phyloP scores from a whole-genome alignment of 2,888 invertebrate genomes.

The Cistogaster globosa region DNA sequence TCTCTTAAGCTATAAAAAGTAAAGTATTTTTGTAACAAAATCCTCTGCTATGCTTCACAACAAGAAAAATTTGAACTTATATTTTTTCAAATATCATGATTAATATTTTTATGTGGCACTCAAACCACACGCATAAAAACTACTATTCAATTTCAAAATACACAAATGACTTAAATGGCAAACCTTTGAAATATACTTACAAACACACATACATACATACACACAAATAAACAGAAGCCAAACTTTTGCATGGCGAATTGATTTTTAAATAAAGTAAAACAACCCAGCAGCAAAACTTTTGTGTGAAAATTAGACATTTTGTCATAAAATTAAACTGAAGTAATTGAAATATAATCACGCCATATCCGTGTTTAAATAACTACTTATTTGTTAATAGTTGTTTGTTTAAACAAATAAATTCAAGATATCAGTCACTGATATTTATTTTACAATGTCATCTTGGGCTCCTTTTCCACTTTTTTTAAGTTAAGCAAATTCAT shows the following conservation, averaged over 20 bases:
- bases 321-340: conserved; percentile 5
- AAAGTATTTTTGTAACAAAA: no score
- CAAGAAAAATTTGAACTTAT: no score
- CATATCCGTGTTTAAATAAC: conserved; percentile 51
- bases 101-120: conserved; percentile 4
- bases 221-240: conserved; percentile 3
- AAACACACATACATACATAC: background rate
- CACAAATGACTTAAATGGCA: conserved; percentile 40
- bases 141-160: no score
- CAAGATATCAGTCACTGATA: background rate
- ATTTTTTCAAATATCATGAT: no score
- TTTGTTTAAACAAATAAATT: conserved; percentile 9
- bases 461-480: conserved; percentile 23
- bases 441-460: conserved; percentile 5
- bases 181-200: conserved; percentile 24
- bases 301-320: conserved; percentile 44
- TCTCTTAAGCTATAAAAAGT: no score
- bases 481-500: conserved; percentile 3
- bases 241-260: conserved; percentile 44
- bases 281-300: conserved; percentile 5
- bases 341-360: conserved; percentile 42
- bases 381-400: no score
- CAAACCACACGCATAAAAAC: conserved; percentile 18
- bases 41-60: no score
- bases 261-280: conserved; percentile 12